Percentiles rank a stretch among this genome's conserved stretches.
phyloP scores from a whole-genome alignment of 2,113 vertebrate species.

The Carettochelys insculpta region DNA sequence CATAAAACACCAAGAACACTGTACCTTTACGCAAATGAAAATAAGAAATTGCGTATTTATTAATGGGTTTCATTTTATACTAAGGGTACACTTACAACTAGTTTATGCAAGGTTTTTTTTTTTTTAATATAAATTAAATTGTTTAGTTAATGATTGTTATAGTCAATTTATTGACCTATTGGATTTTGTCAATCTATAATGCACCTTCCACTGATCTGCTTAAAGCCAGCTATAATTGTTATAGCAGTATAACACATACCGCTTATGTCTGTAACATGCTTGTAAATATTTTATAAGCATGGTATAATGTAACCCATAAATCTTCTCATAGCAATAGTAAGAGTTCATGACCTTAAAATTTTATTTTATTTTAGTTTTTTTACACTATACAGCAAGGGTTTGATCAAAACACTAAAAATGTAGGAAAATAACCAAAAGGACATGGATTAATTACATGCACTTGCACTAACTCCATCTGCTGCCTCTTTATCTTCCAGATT shows the following conservation, averaged over 20 bases:
- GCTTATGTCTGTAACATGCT: fast-evolving
- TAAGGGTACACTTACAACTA: not conserved
- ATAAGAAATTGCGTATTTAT: not conserved
- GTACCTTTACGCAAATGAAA: fast-evolving
- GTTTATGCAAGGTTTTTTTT: not conserved
- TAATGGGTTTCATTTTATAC: not conserved
- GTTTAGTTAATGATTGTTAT: not conserved
- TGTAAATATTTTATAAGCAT: not conserved
- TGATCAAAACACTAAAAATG: not conserved
- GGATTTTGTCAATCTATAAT: not conserved
- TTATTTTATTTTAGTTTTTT: not conserved
- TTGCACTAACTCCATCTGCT: not conserved
- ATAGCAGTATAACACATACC: not conserved
- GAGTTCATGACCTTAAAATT: not conserved
- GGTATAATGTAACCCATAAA: not conserved
- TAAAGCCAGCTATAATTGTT: not conserved
- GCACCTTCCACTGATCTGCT: not conserved
- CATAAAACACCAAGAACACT: not conserved
- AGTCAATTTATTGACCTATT: not conserved
- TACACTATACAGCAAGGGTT: fast-evolving
- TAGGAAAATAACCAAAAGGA: not conserved
- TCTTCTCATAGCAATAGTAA: not conserved
- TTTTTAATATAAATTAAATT: not conserved
- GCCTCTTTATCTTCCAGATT: not conserved
- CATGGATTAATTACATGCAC: fast-evolving